Evolutionary conservation across 2,888 invertebrate genomes (phyloP), one percentile per base, ranked within the genome.

Genomic region (Ophioninae sp.): DNA sequence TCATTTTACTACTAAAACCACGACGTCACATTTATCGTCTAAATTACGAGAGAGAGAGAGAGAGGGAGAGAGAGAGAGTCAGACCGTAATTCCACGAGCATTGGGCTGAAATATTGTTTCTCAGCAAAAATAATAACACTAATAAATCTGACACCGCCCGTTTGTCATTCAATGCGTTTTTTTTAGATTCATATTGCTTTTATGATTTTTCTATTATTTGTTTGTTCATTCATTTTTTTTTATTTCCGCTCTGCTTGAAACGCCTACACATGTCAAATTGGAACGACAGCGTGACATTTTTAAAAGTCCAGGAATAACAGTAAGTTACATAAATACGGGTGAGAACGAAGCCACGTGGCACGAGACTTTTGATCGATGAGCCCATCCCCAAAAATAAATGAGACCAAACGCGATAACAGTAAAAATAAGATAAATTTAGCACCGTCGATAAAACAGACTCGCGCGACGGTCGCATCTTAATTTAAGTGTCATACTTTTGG

Each of bases 1-100:
- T 76, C 59, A 39, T 20, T 23, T n/a, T 41, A 59, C 58, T 22
- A 56, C 58, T 39, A 75, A 69, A 63, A 80, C 77, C 80, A 37
- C 73, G 76, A 56, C 68, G 78, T 64, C 77, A 71, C 78, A 78
- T 79, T 84, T 84, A 84, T 84, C 81, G 75, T 71, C 61, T 79
- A 67, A 81, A 84, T 81, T 79, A 84, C 72, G 72, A 72, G 71
- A 1, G 51, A 51, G 39, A 71, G 30, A 39, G 9, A 59, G 59
- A 37, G 56, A 30, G 13, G 37, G 72, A 37, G 71, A 51, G 13
- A 51, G 51, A 51, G 51, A 65, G n/a, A 37, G 30, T 59, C 44
- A 23, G 51, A 7, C 41, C 65, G 71, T 75, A 77, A 75, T 75
- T 23, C 56, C 77, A 22, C 20, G 59, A 78, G 67, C 63, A 72